phyloP scores from a whole-genome alignment of 2,888 invertebrate genomes.

The Seladonia tumulorum region DNA sequence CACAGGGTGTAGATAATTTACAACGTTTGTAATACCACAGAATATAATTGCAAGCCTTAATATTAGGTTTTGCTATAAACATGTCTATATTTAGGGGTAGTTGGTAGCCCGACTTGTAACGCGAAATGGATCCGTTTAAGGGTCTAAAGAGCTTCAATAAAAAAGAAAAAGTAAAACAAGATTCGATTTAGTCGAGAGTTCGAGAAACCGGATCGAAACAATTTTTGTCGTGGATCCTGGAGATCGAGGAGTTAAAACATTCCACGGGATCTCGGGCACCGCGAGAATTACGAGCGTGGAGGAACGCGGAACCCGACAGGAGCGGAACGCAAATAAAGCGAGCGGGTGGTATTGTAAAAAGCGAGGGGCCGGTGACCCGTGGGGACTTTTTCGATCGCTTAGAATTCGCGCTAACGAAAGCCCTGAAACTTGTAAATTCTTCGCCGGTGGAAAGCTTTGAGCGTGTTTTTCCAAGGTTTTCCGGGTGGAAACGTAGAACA shows the following conservation, averaged over 20 bases:
- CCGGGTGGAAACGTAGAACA: not conserved
- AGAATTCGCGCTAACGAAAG: slow-evolving; percentile 19
- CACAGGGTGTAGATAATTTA: too few relatives aligned
- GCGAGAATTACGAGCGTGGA: not conserved
- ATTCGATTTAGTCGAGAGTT: too few relatives aligned
- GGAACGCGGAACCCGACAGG: not conserved
- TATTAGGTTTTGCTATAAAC: too few relatives aligned
- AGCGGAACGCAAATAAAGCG: slow-evolving; percentile 7
- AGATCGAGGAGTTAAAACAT: not conserved
- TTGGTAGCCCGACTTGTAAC: too few relatives aligned
- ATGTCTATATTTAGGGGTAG: too few relatives aligned
- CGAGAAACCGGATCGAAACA: not conserved
- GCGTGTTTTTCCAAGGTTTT: slow-evolving; percentile 5
- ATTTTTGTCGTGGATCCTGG: not conserved
- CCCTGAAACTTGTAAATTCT: slow-evolving; percentile 9
- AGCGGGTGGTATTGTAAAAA: not conserved
- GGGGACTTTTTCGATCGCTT: slow-evolving; percentile 18
- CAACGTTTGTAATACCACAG: too few relatives aligned
- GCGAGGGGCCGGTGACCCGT: not conserved
- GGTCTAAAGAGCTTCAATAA: too few relatives aligned
- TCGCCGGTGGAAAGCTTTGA: slow-evolving; percentile 8
- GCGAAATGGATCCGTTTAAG: too few relatives aligned
- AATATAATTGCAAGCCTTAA: too few relatives aligned
- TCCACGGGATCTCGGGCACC: not conserved
- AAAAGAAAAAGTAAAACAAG: too few relatives aligned